Evolutionary conservation across 2,797 vertebrate genomes (phyloP).

Genomic region (Trematomus bernacchii): DNA sequence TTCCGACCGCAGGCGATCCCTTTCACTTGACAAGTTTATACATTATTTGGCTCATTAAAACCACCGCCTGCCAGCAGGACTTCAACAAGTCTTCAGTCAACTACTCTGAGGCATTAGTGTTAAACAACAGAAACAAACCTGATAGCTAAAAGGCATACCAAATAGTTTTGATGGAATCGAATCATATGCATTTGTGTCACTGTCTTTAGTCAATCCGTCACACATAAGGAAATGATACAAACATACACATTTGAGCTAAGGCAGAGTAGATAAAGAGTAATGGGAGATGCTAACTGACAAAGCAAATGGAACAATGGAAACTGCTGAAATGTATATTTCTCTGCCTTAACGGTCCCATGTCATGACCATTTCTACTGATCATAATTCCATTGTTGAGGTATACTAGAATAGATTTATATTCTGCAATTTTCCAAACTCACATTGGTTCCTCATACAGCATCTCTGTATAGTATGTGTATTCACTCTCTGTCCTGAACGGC

Average conservation of each 20-base stretch:
- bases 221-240: constrained; percentile 7
- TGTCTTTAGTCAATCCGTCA: not conserved
- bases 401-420: no score
- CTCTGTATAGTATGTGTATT: no score
- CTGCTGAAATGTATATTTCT: not conserved
- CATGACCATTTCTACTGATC: no score
- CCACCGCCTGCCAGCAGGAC: constrained; percentile 82
- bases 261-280: not conserved
- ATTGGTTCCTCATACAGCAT: no score
- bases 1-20: constrained; percentile 89
- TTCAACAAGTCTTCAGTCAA: constrained; percentile 81
- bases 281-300: not conserved
- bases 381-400: no score
- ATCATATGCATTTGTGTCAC: not conserved
- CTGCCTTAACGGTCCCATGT: not conserved
- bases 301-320: not conserved
- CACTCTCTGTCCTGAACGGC: no score
- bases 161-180: constrained; percentile 12
- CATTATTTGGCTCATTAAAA: constrained; percentile 95
- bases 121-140: constrained; percentile 48
- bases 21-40: constrained; percentile 93
- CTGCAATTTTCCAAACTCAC: no score
- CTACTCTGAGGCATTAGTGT: constrained; percentile 47
- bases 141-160: constrained; percentile 29
- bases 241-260: not conserved